Conservation (phyloP, 2,797 vertebrate genomes). For the Dendrocincla tyrannina region DNA sequence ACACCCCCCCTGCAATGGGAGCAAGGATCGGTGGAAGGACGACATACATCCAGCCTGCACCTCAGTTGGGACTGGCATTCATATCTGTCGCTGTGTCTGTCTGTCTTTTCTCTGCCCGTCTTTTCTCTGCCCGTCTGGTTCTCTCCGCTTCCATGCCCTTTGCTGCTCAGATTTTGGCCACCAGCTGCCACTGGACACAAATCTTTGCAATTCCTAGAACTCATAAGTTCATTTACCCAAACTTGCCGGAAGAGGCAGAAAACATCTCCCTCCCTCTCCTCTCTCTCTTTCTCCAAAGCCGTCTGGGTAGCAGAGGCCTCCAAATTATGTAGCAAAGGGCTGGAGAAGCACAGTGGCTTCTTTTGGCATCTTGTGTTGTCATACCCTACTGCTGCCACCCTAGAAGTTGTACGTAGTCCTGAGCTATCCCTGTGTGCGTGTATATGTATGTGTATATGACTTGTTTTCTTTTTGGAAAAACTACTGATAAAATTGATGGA, state of each 20-base stretch:
- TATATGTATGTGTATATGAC: conserved; percentile 18
- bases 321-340: conserved; percentile 63
- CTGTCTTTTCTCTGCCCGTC: conserved; percentile 56
- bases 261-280: not conserved
- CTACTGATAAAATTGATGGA: not conserved
- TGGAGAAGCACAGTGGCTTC: conserved; percentile 44
- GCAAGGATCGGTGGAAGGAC: conserved; percentile 70
- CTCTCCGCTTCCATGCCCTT: conserved; percentile 63
- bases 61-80: conserved; percentile 55
- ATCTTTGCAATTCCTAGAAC: not conserved
- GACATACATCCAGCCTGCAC: conserved; percentile 61
- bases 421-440: conserved; percentile 46
- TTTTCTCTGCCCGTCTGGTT: conserved; percentile 54
- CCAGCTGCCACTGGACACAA: not conserved
- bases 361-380: conserved; percentile 32
- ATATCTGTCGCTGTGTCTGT: conserved; percentile 49
- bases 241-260: not conserved
- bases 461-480: not conserved
- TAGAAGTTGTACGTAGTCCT: conserved; percentile 27
- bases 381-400: not conserved
- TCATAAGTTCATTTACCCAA: not conserved
- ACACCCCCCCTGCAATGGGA: conserved; percentile 32
- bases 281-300: not conserved
- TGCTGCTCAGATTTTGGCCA: conserved; percentile 60
- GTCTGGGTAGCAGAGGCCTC: conserved; percentile 39